These are phyloP conservation scores for Neodiprion pinetum DNA, from an alignment of 1,140 invertebrate species.

Conservation along the genomic window DNA sequence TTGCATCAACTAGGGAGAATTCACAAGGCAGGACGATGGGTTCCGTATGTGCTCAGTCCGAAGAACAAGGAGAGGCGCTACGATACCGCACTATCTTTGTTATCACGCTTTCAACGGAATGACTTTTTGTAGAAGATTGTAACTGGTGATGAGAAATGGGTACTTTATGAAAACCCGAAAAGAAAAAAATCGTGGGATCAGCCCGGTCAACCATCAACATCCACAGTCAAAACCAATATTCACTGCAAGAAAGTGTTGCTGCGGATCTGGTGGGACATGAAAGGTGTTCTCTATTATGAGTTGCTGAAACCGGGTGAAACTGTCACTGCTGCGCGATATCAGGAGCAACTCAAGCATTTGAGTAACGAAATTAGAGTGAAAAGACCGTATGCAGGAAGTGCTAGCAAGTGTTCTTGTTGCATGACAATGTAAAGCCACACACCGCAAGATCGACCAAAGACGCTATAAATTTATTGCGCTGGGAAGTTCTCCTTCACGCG, in stretches of 20 bases:
- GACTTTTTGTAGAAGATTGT: conserved; percentile 13
- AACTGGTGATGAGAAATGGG: conserved; percentile 17
- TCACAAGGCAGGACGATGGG: conserved; percentile 33
- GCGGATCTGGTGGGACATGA: conserved; percentile 45
- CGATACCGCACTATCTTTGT: not conserved
- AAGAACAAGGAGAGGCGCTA: not conserved
- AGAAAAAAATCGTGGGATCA: conserved; percentile 35
- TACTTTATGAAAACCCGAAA: conserved; percentile 19
- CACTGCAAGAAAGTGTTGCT: conserved; percentile 32
- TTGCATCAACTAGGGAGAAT: conserved; percentile 35
- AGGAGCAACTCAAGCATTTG: conserved; percentile 3
- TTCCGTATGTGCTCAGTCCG: conserved; percentile 28
- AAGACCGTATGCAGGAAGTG: not conserved
- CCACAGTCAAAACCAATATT: conserved; percentile 27
- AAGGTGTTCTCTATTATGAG: conserved; percentile 43
- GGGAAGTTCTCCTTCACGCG: not conserved
- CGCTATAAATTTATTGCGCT: not conserved
- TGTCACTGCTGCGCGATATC: conserved; percentile 16
- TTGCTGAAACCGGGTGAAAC: conserved; percentile 30
- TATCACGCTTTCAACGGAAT: conserved; percentile 8
- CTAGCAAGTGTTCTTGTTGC: not conserved
- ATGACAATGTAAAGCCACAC: conserved; percentile 3
- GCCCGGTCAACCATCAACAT: conserved; percentile 30
- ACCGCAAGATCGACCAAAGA: not conserved
- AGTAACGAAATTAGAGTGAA: not conserved